These are phyloP conservation scores for Gallirallus australis DNA, from an alignment of 2,797 vertebrate species.

Conservation along the genomic window DNA sequence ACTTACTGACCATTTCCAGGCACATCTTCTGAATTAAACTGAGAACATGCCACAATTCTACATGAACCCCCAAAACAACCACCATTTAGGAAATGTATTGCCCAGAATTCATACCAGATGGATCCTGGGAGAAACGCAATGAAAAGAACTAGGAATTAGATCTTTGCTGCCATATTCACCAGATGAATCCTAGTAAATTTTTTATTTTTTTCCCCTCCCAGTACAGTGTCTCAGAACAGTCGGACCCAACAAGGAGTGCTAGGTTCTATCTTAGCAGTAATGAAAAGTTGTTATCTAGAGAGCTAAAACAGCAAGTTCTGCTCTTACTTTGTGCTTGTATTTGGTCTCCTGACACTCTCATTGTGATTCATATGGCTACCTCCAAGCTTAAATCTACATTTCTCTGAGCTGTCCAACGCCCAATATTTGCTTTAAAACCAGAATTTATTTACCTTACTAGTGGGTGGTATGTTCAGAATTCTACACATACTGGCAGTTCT, in stretches of 20 bases:
- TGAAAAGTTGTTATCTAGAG: not conserved
- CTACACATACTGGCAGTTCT: not conserved
- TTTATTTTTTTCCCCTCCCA: not conserved
- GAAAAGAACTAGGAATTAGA: not conserved
- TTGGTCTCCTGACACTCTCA: not conserved
- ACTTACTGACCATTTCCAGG: not conserved
- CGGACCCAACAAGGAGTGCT: not conserved
- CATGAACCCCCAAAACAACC: not conserved
- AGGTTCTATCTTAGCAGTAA: not conserved
- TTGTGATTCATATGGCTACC: not conserved
- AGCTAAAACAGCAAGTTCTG: not conserved
- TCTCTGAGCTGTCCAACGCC: not conserved
- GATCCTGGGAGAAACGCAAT: not conserved
- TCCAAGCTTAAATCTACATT: not conserved
- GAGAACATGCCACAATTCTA: not conserved
- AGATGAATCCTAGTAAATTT: not conserved
- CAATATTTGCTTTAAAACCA: not conserved
- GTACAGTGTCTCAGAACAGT: not conserved
- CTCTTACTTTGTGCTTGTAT: not conserved
- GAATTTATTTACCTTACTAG: not conserved
- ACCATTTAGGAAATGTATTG: not conserved
- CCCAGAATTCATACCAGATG: rapidly evolving
- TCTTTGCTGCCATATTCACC: not conserved
- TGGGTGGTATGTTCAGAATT: not conserved
- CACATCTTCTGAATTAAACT: not conserved